Conservation (phyloP, 2,888 invertebrate species). For the Galerucella pusilla region DNA sequence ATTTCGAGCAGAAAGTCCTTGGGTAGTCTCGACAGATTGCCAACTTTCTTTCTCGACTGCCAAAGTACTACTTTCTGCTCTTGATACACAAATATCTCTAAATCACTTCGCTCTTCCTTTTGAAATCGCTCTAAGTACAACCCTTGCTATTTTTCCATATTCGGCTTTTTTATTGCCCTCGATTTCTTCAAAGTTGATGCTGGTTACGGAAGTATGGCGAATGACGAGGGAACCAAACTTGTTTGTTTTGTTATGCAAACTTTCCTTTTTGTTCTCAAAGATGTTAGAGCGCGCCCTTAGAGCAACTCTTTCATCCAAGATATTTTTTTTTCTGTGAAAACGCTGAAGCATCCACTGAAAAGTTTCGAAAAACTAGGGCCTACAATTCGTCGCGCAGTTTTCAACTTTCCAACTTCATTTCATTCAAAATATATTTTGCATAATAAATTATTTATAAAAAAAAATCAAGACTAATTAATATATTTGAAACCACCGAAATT, state of each 20-base stretch:
- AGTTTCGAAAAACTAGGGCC: background rate
- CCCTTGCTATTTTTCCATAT: slow-evolving; percentile 13
- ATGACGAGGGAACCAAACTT: slow-evolving; percentile 25
- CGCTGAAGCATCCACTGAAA: background rate
- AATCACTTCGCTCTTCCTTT: no score
- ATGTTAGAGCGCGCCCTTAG: slow-evolving; percentile 24
- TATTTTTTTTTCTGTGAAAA: slow-evolving; percentile 33
- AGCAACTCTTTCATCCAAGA: slow-evolving; percentile 38
- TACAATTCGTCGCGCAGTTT: background rate
- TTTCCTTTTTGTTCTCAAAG: slow-evolving; percentile 27
- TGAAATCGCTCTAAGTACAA: background rate
- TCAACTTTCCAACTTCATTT: background rate
- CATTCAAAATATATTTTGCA: no score
- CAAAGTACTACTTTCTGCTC: no score
- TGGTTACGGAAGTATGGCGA: slow-evolving; percentile 15
- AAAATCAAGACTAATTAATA: no score
- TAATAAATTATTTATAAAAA: no score
- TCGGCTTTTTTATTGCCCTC: slow-evolving; percentile 19
- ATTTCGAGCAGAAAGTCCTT: no score
- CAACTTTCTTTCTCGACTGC: no score
- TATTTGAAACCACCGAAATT: no score
- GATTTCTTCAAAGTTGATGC: slow-evolving; percentile 20
- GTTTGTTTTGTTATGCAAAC: slow-evolving; percentile 34
- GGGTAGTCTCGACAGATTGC: no score
- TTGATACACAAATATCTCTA: no score